Percentiles rank a stretch among this genome's conserved stretches.
Conservation (phyloP, 2,797 vertebrate species). For the Alectoris magna region DNA sequence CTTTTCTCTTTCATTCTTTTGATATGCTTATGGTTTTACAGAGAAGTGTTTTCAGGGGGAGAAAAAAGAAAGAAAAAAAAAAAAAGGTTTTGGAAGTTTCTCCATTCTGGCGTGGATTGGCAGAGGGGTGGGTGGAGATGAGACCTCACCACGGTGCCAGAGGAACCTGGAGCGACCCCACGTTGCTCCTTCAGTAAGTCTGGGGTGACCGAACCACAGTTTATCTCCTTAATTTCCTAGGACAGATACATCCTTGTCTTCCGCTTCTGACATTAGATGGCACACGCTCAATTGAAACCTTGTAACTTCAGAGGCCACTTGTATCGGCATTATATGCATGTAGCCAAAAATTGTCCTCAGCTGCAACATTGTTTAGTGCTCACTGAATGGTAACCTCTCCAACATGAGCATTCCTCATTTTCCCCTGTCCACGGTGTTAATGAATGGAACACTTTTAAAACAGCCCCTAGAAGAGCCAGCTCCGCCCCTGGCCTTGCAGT, state of each 20-base stretch:
- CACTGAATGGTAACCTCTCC: neutral
- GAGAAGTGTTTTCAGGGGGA: neutral
- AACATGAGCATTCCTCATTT: fast-evolving
- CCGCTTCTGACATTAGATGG: neutral
- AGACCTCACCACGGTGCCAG: no score
- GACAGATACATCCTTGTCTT: fast-evolving
- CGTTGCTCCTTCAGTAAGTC: no score
- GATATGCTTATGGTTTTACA: neutral
- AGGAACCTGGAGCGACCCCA: neutral
- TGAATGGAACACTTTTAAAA: fast-evolving
- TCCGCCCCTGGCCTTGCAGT: neutral
- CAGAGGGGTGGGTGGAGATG: fast-evolving
- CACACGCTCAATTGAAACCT: neutral
- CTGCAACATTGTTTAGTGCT: neutral
- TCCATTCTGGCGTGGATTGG: neutral
- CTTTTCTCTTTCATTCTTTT: neutral
- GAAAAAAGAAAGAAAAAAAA: no score
- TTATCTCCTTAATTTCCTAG: neutral
- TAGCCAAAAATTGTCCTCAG: neutral
- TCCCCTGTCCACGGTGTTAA: fast-evolving
- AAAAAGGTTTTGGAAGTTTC: neutral
- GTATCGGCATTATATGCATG: neutral
- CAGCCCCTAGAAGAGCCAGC: fast-evolving
- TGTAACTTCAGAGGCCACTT: neutral
- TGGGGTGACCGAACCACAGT: fast-evolving